Evolutionary conservation across 2,888 invertebrate genomes (phyloP).

Genomic region (Cosmia pyralina): DNA sequence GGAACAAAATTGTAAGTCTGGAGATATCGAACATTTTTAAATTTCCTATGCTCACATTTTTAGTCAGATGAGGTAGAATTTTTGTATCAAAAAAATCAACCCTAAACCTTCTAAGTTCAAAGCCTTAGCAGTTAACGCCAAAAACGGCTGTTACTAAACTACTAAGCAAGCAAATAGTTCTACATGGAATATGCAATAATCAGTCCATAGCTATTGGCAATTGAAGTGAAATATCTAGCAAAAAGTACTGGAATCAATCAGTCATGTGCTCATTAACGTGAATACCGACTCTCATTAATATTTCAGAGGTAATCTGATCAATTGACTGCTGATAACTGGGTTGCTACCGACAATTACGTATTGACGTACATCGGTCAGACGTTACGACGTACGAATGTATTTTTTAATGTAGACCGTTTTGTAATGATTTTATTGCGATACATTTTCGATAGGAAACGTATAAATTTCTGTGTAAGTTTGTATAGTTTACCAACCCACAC

Average conservation of each 20-base stretch:
- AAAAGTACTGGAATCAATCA: conserved; percentile 48
- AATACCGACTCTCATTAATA: conserved; percentile 67
- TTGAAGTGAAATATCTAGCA: conserved; percentile 10
- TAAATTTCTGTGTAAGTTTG: neutral
- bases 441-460: neutral
- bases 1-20: too few species aligned
- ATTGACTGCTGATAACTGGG: conserved; percentile 50
- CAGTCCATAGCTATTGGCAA: neutral
- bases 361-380: neutral
- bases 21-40: too few species aligned
- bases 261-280: conserved; percentile 34
- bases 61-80: too few species aligned
- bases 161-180: neutral
- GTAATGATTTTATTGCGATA: neutral
- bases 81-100: too few species aligned
- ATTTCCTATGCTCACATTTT: too few species aligned
- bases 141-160: too few species aligned
- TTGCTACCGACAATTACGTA: conserved; percentile 36
- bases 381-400: neutral
- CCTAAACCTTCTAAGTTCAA: too few species aligned
- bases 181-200: neutral
- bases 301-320: conserved; percentile 69
- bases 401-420: neutral
- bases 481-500: too few species aligned
- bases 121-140: too few species aligned